Percentiles rank a stretch among this genome's conserved stretches.
These are phyloP conservation scores for Lacanobia wlatinum DNA, from an alignment of 2,888 invertebrate genomes.

Conservation along the genomic window DNA sequence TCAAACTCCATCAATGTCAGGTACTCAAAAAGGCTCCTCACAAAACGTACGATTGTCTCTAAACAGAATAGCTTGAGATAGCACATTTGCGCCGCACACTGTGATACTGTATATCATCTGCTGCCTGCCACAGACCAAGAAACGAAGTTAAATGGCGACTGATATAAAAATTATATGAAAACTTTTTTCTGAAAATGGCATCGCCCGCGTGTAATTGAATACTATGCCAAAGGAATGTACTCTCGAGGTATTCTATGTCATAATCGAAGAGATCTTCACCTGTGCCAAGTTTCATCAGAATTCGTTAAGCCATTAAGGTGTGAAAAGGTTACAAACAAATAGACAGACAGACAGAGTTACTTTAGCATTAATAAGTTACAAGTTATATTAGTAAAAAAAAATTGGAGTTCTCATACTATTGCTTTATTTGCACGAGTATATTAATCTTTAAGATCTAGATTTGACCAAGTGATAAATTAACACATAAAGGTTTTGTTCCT, in stretches of 20 bases:
- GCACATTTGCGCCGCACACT: slow-evolving; percentile 80
- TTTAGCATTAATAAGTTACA: too few species aligned
- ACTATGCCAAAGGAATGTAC: too few species aligned
- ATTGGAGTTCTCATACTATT: background rate
- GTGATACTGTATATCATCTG: slow-evolving; percentile 84
- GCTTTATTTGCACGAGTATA: background rate
- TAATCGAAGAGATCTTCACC: too few species aligned
- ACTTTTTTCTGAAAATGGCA: too few species aligned
- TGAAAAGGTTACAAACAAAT: too few species aligned
- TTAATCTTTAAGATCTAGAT: background rate
- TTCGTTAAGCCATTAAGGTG: too few species aligned
- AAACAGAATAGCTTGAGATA: slow-evolving; percentile 79
- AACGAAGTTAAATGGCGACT: slow-evolving; percentile 8
- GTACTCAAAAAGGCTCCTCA: slow-evolving; percentile 48
- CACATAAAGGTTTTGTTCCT: background rate
- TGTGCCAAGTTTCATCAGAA: too few species aligned
- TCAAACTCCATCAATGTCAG: slow-evolving; percentile 45
- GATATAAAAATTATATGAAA: slow-evolving; percentile 13
- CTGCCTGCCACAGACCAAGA: slow-evolving; percentile 65
- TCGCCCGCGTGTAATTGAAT: too few species aligned
- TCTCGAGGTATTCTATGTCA: too few species aligned
- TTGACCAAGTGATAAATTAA: background rate
- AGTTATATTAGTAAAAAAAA: too few species aligned
- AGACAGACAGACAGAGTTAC: too few species aligned
- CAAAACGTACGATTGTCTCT: slow-evolving; percentile 74